Evolutionary conservation across 2,888 invertebrate species (phyloP), one percentile per base, ranked within the genome.

Genomic region (Tachina fera): DNA sequence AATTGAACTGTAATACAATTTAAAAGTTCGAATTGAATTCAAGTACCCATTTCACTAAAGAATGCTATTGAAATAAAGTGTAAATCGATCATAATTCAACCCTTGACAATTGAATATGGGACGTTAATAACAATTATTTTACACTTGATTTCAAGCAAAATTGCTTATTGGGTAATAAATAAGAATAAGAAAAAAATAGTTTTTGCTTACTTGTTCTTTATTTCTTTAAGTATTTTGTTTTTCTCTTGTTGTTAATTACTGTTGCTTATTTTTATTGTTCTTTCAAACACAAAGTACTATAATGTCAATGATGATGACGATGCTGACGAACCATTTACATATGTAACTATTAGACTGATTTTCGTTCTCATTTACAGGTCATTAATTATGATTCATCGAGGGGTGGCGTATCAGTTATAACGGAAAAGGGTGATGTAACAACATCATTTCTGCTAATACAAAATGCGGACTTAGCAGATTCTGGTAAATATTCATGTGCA

Each of bases 321-420:
- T 74, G 22, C 22, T 31, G 47, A 41, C 14, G 39, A 8, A 3
- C 16, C 3, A 16, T 45, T 39, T 16, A n/a, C n/a, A n/a, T n/a
- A 6, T 60, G n/a, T 49, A 61, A 72, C 47, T 41, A 31, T 68
- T 51, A 74, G 22, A 72, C 11, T 83, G 61, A 39, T 83, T 45
- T 78, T 56, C 41, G 9, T 87, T 89, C 87, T 53, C 85, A 88
- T 88, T 93, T 93, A 79, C 93, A 96, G 95, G 95, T 96, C 91
- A 95, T 96, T 93, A 96, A 96, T 94, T 96, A 96, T 93, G 96
- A 96, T 93, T 96, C 96, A 89, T 95, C 94, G 89, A 94, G 96
- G 89, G 96, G 96, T 88, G 96, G 96, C 75, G 96, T 96, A 89
- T 96, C 96, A 89, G 96, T 96, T 89, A 95, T 96, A 92, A 96